A percentile compares a stretch with the other conserved stretches of the same genome.
These are phyloP conservation scores for Monochamus alternatus DNA, from an alignment of 2,888 invertebrate genomes.

Conservation along the genomic window DNA sequence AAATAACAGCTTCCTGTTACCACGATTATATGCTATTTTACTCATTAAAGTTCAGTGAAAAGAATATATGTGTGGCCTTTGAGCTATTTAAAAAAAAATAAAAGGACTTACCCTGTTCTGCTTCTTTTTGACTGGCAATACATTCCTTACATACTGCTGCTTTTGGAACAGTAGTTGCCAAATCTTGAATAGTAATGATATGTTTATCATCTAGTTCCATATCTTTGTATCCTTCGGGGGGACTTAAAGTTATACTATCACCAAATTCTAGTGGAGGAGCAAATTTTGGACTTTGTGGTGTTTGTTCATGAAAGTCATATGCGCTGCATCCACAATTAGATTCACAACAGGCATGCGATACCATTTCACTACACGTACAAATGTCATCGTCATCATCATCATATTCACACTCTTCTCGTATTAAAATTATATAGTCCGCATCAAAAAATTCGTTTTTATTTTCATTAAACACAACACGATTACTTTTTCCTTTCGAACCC, in stretches of 20 bases:
- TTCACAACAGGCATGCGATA: constrained; percentile 77
- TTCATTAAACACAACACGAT: constrained; percentile 91
- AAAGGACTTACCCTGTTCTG: constrained; percentile 61
- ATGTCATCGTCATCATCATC: constrained; percentile 84
- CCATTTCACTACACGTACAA: constrained; percentile 82
- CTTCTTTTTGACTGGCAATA: constrained; percentile 67
- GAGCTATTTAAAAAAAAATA: too few species aligned
- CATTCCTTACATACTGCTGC: constrained; percentile 69
- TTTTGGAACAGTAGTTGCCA: constrained; percentile 57
- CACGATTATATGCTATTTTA: too few species aligned
- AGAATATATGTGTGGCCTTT: too few species aligned
- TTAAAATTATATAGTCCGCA: constrained; percentile 92
- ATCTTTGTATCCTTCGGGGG: constrained; percentile 94
- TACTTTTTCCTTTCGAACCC: constrained; percentile 78
- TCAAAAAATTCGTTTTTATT: constrained; percentile 93
- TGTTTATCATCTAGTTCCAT: constrained; percentile 78
- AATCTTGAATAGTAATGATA: constrained; percentile 74
- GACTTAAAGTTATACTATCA: constrained; percentile 89
- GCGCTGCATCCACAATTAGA: constrained; percentile 76
- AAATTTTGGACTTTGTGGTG: constrained; percentile 75
- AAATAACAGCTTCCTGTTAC: too few species aligned
- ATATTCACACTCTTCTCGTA: constrained; percentile 89
- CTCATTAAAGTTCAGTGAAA: too few species aligned
- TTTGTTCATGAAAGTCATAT: constrained; percentile 60
- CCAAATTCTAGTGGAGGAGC: constrained; percentile 82